Percentiles rank a stretch among this genome's conserved stretches.
These are phyloP conservation scores for Ennomos erosarius DNA, from an alignment of 2,888 invertebrate genomes.

Conservation along the genomic window DNA sequence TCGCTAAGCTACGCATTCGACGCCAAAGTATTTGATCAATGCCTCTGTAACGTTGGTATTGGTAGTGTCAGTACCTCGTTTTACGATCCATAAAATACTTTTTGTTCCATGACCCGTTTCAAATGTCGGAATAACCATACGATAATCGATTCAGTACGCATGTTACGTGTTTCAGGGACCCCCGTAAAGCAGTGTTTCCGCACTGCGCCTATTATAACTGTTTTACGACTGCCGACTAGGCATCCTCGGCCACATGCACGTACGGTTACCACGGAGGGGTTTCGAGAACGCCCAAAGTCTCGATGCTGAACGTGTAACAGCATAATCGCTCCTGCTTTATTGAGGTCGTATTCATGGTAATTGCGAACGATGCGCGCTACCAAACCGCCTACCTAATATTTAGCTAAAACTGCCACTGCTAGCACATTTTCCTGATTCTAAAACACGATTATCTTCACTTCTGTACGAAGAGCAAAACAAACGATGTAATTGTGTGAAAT, in stretches of 20 bases:
- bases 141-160: constrained; percentile 74
- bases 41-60: constrained; percentile 52
- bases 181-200: constrained; percentile 76
- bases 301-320: constrained; percentile 65
- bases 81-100: constrained; percentile 68
- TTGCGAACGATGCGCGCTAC: constrained; percentile 54
- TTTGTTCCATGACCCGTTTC: constrained; percentile 68
- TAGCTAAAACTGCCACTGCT: constrained; percentile 53
- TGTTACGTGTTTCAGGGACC: constrained; percentile 76
- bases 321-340: constrained; percentile 69
- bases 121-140: constrained; percentile 71
- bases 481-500: constrained; percentile 37
- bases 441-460: constrained; percentile 25
- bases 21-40: constrained; percentile 62
- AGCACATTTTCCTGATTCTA: constrained; percentile 48
- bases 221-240: constrained; percentile 71
- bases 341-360: constrained; percentile 68
- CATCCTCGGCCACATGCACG: constrained; percentile 65
- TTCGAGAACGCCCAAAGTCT: constrained; percentile 64
- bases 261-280: constrained; percentile 57
- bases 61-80: constrained; percentile 52
- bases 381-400: constrained; percentile 50
- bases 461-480: constrained; percentile 14
- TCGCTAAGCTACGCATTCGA: constrained; percentile 42
- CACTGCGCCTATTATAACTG: constrained; percentile 78